These are phyloP conservation scores for Orthosia incerta DNA, from an alignment of 2,888 invertebrate genomes.

Conservation along the genomic window DNA sequence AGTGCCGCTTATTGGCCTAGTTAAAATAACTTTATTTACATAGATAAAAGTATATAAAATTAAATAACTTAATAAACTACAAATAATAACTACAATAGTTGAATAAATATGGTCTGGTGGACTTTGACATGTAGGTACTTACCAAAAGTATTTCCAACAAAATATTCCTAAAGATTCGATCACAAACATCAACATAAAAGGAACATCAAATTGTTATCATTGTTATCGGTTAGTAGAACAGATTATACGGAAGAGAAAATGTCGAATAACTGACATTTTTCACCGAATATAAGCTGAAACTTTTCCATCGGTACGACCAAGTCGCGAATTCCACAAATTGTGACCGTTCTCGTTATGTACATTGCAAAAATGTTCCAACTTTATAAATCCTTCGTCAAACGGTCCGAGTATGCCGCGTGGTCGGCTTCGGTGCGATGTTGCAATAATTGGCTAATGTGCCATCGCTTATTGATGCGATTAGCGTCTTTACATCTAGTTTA, in stretches of 20 bases:
- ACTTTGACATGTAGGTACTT: no score
- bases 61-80: no score
- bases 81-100: no score
- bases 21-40: no score
- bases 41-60: no score
- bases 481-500: slow-evolving; percentile 27
- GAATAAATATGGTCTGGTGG: no score
- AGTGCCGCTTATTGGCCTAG: no score
- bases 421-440: slow-evolving; percentile 19
- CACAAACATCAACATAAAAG: slow-evolving; percentile 29
- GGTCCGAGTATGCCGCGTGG: slow-evolving; percentile 34
- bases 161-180: slow-evolving; percentile 28
- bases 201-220: slow-evolving; percentile 45
- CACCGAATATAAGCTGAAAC: slow-evolving; percentile 54
- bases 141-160: background rate
- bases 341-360: slow-evolving; percentile 52
- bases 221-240: slow-evolving; percentile 51
- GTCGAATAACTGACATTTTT: slow-evolving; percentile 61
- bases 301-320: slow-evolving; percentile 58
- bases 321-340: slow-evolving; percentile 62
- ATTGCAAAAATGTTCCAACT: slow-evolving; percentile 57
- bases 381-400: slow-evolving; percentile 50
- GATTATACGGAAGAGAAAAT: slow-evolving; percentile 39
- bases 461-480: slow-evolving; percentile 43
- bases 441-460: slow-evolving; percentile 50